Conservation (phyloP, 2,797 vertebrate species). For the Sebastes matsubarae region DNA sequence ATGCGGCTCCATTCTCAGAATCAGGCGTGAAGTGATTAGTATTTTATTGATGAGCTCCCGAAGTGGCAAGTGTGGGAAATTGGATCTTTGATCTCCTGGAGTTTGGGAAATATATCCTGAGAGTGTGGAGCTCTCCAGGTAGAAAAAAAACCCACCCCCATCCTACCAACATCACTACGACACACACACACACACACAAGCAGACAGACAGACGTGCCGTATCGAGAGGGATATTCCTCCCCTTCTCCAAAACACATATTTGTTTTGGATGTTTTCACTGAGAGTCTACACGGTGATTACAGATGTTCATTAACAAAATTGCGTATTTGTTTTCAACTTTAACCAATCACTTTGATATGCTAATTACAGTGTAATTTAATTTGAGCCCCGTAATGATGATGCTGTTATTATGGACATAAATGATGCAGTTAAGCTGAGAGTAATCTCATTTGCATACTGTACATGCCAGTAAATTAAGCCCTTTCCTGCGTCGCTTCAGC, state of each 20-base stretch:
- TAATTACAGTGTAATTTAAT: constrained; percentile 99
- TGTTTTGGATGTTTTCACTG: constrained; percentile 98
- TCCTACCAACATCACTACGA: not conserved
- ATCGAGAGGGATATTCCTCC: constrained; percentile 73
- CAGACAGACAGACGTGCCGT: constrained; percentile 39
- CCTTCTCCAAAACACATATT: constrained; percentile 95
- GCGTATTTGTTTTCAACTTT: constrained; percentile 99
- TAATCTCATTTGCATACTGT: constrained; percentile 99
- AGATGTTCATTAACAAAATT: constrained; percentile 99
- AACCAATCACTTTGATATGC: constrained; percentile 99
- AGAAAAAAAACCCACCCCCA: constrained; percentile 31
- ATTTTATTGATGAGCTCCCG: constrained; percentile 86
- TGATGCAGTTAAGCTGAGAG: constrained; percentile 99
- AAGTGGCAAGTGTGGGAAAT: constrained; percentile 86
- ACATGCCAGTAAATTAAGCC: constrained; percentile 99
- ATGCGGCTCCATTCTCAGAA: constrained; percentile 64
- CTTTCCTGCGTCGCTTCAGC: constrained; percentile 95
- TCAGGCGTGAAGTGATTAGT: constrained; percentile 84
- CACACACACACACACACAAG: not conserved
- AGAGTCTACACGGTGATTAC: constrained; percentile 95
- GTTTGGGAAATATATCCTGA: constrained; percentile 83
- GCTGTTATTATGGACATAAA: constrained; percentile 99
- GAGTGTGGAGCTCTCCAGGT: constrained; percentile 80
- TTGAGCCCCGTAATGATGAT: constrained; percentile 99
- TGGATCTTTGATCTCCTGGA: constrained; percentile 84